Percentiles rank a stretch among this genome's conserved stretches.
Evolutionary conservation across 2,113 vertebrate genomes (phyloP).

Genomic region (Callithrix jacchus): DNA sequence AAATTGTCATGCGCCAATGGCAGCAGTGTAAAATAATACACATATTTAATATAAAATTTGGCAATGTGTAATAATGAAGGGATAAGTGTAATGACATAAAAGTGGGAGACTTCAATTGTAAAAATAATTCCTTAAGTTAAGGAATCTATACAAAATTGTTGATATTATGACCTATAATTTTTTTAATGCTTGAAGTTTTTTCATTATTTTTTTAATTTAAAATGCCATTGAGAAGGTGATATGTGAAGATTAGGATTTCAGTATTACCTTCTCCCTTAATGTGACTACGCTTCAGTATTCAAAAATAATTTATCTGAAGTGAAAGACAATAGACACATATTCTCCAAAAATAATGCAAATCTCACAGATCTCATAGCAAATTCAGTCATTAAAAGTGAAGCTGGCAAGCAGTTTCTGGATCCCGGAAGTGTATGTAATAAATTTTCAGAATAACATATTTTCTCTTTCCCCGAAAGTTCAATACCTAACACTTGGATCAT

Average conservation of each 20-base stretch:
- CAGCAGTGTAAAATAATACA: neutral
- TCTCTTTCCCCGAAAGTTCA: neutral
- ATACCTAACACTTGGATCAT: neutral
- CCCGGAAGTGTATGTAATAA: neutral
- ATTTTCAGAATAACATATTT: neutral
- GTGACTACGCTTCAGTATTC: neutral
- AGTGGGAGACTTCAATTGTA: neutral
- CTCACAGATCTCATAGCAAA: neutral
- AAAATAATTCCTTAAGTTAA: neutral
- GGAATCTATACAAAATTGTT: neutral
- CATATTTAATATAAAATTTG: neutral
- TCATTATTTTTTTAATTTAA: neutral
- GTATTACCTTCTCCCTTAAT: neutral
- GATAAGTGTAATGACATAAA: neutral
- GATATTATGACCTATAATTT: neutral
- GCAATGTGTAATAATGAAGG: neutral
- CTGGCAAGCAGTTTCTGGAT: neutral
- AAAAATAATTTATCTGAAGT: neutral
- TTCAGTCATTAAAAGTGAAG: conserved; percentile 9
- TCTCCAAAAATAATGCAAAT: neutral
- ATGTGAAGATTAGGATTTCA: neutral
- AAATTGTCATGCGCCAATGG: neutral
- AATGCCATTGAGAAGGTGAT: neutral
- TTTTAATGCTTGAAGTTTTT: neutral
- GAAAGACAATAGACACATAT: neutral